phyloP scores from a whole-genome alignment of 1,140 invertebrate species.

The silkworm (Bombyx mori) region DNA sequence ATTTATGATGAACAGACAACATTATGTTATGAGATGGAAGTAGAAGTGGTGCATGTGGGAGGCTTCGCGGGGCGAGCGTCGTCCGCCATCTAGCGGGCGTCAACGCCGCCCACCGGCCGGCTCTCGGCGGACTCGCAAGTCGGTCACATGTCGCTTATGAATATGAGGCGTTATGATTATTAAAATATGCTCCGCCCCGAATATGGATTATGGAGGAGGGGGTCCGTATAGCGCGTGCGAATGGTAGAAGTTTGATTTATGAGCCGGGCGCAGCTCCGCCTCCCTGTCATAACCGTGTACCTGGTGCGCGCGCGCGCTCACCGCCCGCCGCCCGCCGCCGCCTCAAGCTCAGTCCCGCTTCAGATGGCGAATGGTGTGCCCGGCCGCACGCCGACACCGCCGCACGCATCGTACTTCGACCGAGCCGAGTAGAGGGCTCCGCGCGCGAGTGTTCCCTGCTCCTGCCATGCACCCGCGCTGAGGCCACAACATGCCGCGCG shows the following conservation, averaged over 20 bases:
- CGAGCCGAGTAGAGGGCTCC: constrained; percentile 37
- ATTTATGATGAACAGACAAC: constrained; percentile 32
- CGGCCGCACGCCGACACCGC: constrained; percentile 36
- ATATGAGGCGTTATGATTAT: constrained; percentile 73
- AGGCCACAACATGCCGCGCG: constrained; percentile 58
- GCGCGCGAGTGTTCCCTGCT: constrained; percentile 33
- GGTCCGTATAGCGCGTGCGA: constrained; percentile 56
- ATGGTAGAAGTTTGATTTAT: constrained; percentile 72
- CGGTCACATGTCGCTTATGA: constrained; percentile 64
- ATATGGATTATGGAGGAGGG: constrained; percentile 69
- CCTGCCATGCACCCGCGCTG: constrained; percentile 49
- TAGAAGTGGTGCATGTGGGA: constrained; percentile 64
- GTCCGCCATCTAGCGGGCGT: constrained; percentile 65
- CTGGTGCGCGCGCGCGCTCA: constrained; percentile 62
- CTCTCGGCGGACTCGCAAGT: constrained; percentile 26
- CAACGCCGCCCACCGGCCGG: constrained; percentile 50
- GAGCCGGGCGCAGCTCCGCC: constrained; percentile 65
- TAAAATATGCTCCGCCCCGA: constrained; percentile 71
- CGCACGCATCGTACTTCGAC: constrained; percentile 32
- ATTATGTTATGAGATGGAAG: constrained; percentile 62
- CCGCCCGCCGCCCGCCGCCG: constrained; percentile 41
- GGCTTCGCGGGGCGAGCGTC: constrained; percentile 57
- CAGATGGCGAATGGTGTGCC: constrained; percentile 58
- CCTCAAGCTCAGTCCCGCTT: constrained; percentile 64
- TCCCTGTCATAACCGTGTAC: constrained; percentile 68